Conservation (phyloP, 2,888 invertebrate genomes). For the Invenusta paracnida region DNA sequence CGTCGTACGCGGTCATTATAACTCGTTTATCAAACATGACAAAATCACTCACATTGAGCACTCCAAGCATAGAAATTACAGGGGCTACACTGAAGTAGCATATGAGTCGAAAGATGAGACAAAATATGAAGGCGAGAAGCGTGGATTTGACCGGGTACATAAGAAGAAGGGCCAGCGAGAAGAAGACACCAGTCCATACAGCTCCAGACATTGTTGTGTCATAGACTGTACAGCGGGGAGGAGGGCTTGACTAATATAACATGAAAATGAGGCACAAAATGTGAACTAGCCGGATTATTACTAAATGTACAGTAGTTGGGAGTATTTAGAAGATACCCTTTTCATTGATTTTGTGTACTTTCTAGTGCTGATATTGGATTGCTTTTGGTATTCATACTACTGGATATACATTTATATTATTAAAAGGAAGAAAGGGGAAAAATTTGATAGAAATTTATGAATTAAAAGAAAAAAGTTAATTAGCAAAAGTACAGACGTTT, state of each 20-base stretch:
- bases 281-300: neutral
- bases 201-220: slow-evolving; percentile 70
- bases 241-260: too few species aligned
- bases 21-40: too few species aligned
- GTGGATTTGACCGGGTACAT: slow-evolving; percentile 54
- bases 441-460: too few species aligned
- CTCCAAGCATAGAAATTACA: slow-evolving; percentile 77
- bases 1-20: too few species aligned
- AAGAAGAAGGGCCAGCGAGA: slow-evolving; percentile 57
- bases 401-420: too few species aligned
- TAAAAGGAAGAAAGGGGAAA: too few species aligned
- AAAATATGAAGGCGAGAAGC: slow-evolving; percentile 62
- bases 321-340: neutral
- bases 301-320: neutral
- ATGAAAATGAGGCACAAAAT: too few species aligned
- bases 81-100: slow-evolving; percentile 87
- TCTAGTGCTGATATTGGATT: too few species aligned
- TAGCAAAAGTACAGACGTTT: too few species aligned
- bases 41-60: slow-evolving; percentile 72
- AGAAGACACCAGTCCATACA: slow-evolving; percentile 66
- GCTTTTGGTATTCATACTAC: too few species aligned
- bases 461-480: too few species aligned
- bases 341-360: too few species aligned
- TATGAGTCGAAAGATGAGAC: slow-evolving; percentile 77
- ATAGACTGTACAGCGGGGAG: neutral